Percentiles rank a stretch among this genome's conserved stretches.
Evolutionary conservation across 2,113 vertebrate species (phyloP).

Genomic region (Macrotus californicus): DNA sequence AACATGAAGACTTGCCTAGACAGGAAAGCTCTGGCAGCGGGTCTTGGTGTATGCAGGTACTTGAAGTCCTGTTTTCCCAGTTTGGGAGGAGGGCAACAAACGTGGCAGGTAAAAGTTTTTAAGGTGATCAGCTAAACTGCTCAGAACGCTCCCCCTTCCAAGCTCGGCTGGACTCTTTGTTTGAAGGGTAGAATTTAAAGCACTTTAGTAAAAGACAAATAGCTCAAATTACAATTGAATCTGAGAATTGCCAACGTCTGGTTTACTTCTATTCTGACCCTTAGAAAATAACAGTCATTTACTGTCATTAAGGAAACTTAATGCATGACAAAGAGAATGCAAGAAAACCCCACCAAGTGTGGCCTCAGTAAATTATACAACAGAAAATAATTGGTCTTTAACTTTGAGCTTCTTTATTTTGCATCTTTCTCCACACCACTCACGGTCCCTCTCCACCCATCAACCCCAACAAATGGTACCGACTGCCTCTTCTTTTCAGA

Average conservation of each 20-base stretch:
- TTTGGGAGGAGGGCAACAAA: background rate
- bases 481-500: background rate
- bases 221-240: background rate
- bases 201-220: background rate
- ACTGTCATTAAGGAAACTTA: background rate
- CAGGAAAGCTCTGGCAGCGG: background rate
- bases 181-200: background rate
- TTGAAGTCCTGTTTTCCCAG: background rate
- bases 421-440: background rate
- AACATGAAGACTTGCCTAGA: background rate
- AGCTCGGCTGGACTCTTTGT: background rate
- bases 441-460: background rate
- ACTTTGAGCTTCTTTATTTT: background rate
- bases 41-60: background rate
- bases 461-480: background rate
- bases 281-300: background rate
- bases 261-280: background rate
- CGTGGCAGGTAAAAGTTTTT: background rate
- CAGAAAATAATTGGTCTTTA: background rate
- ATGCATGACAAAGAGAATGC: background rate
- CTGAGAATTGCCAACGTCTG: background rate
- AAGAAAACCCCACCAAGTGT: background rate
- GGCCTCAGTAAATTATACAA: background rate
- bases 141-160: background rate
- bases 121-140: background rate